Conservation (phyloP, 2,113 vertebrate genomes). For the Cheirogaleus medius region DNA sequence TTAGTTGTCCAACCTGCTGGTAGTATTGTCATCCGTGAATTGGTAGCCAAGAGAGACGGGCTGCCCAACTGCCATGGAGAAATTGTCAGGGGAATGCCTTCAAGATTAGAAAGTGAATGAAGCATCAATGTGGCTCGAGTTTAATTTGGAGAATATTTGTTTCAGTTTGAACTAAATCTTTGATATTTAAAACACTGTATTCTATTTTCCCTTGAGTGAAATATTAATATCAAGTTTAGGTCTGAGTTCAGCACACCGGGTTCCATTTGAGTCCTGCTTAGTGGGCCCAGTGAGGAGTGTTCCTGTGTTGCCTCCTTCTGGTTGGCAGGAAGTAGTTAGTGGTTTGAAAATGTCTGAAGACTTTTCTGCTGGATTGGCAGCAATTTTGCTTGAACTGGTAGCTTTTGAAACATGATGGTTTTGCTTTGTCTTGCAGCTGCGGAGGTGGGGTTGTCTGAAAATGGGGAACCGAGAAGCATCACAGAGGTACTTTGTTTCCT, state of each 20-base stretch:
- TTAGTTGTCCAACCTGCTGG: neutral
- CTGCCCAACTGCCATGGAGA: neutral
- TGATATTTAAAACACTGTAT: neutral
- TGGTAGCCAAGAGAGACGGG: neutral
- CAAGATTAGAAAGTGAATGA: neutral
- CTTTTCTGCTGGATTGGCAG: neutral
- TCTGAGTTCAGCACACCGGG: neutral
- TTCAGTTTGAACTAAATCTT: neutral
- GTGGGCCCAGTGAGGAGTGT: neutral
- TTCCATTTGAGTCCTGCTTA: neutral
- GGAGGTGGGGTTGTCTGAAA: neutral
- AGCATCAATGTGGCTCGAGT: neutral
- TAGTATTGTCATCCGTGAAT: neutral
- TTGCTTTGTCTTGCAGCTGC: neutral
- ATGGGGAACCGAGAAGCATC: neutral
- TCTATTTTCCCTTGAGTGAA: conserved; percentile 40
- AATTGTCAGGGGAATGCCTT: neutral
- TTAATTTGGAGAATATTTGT: conserved; percentile 16
- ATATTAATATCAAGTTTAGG: neutral
- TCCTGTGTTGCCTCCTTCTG: neutral
- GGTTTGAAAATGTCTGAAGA: neutral
- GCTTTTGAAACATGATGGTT: neutral
- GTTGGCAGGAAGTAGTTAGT: neutral
- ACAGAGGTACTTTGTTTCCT: neutral
- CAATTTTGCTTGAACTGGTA: neutral